Base-by-base conservation (phyloP, 2,113 vertebrate species). In the Peucedramus taeniatus region DNA sequence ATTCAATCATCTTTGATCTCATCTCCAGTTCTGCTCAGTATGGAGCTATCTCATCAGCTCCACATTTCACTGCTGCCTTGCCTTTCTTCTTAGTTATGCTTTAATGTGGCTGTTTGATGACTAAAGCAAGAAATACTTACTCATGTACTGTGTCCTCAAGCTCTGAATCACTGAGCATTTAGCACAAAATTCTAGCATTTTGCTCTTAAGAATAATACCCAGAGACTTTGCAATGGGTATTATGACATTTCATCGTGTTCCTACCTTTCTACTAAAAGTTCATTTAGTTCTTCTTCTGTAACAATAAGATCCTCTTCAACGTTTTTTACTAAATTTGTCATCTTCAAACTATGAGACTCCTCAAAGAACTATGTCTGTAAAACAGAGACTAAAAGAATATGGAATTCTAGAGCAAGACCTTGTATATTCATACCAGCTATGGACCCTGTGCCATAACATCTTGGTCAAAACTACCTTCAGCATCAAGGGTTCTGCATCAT, bases 11-110 rank as follows among this genome's bases (percentile, higher is more conserved):
- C 63, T 83, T 27, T 65, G 54, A 92, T 77, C 81, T 95, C 42
- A 79, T 59, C 40, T 93, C 30, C 42, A 70, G 56, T 61, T 83
- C 61, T 83, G 24, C 37, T 70, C 37, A 27, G 27, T 56, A 70
- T 37, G 35, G 47, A 83, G 47, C 54, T 81, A 81, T 74, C 68
- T 89, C 85, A 92, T 72, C 80, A 90, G 49, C 24, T 75, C 44
- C 72, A 78, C 27, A 23, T 81, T 92, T 54, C 80, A 89, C 26
- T 6, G 2, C 47, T 89, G 50, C 72, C 64, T 87, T 93, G 80
- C 40, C 64, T 90, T 86, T 90, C 89, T 90, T 75, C 80, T 94
- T 66, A 83, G 68, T 75, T 61, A 80, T 89, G 65, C 72, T 93
- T 94, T 83, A 71, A 60, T 68, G 39, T 82, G 53, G 65, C 69